phyloP scores from a whole-genome alignment of 1,140 invertebrate genomes.

The Drosophila nigromelanica region DNA sequence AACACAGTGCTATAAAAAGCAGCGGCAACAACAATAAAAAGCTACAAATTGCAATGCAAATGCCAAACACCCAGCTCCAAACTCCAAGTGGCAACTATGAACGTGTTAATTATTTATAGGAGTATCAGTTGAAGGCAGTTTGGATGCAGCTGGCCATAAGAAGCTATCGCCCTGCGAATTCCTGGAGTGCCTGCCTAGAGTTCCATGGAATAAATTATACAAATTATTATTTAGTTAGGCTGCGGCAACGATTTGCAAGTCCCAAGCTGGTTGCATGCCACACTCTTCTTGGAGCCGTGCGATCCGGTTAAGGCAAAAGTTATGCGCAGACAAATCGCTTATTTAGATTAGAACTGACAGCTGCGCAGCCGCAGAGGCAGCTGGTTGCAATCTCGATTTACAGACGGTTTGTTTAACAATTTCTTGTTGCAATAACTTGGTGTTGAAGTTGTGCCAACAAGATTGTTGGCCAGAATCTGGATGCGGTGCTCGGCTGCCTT shows the following conservation, averaged over 20 bases:
- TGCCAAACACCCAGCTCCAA: neutral
- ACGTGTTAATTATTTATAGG: slow-evolving; percentile 76
- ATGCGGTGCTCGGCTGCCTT: neutral
- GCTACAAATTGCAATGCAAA: slow-evolving; percentile 44
- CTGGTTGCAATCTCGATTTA: slow-evolving; percentile 45
- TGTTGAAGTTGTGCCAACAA: slow-evolving; percentile 44
- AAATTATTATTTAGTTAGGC: slow-evolving; percentile 74
- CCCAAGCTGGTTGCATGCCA: slow-evolving; percentile 5
- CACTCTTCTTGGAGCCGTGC: slow-evolving; percentile 15
- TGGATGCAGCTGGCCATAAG: slow-evolving; percentile 40
- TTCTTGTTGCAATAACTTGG: slow-evolving; percentile 11
- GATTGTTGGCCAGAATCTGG: slow-evolving; percentile 25
- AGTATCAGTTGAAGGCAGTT: slow-evolving; percentile 8
- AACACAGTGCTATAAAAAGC: slow-evolving; percentile 46
- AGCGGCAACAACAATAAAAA: slow-evolving; percentile 19
- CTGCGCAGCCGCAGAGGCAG: slow-evolving; percentile 44
- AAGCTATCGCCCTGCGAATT: slow-evolving; percentile 58
- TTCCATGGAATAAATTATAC: slow-evolving; percentile 73
- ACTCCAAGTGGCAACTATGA: slow-evolving; percentile 48
- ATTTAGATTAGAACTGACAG: slow-evolving; percentile 76
- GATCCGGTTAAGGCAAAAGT: slow-evolving; percentile 50
- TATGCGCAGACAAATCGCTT: slow-evolving; percentile 75
- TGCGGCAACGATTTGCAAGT: slow-evolving; percentile 12
- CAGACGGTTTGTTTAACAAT: slow-evolving; percentile 22
- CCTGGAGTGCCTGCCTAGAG: slow-evolving; percentile 26